Evolutionary conservation across 1,140 invertebrate genomes (phyloP), one percentile per base, ranked within the genome.

Genomic region (Drosophila guanche): DNA sequence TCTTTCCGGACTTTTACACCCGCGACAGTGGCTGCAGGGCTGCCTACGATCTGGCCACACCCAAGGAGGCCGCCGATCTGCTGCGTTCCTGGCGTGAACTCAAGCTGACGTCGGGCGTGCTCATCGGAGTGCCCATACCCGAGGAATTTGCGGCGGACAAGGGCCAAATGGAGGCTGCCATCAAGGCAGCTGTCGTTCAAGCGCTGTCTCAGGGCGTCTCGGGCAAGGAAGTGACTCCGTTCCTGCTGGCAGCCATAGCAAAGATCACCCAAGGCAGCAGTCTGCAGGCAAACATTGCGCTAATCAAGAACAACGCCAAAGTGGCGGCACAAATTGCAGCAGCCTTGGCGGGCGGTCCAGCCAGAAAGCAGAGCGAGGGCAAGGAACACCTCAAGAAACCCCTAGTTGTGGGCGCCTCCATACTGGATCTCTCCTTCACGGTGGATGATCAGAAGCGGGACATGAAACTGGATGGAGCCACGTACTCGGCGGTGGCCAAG

Each of bases 171-270:
- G 94, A 97, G 72, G 79, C 81, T 16, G 95, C 95, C 10, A 97
- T 99, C 80, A 78, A 94, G 50, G 76, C 94, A 70, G 97, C 97
- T 27, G 86, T 98, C n/a, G 66, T 92, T 60, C 93, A 95, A 74
- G 95, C 95, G 10, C 92, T 94, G 47, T 65, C 90, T 5, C 91
- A 92, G 65, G 93, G 93, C n/a, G 94, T 99, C 22, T 86, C 69
- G 12, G 98, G 98, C 3, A 98, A 98, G 92, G 94, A 97, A 79
- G 94, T 99, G 6, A 99, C 98, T 0, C 99, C 99, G 2, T 99
- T 96, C 92, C 92, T 99, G 12, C 92, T 99, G 12, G 92, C 94
- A 12, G 92, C 94, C 84, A 94, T 99, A 7, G 94, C 95, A 57
- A 92, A 95, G 83, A 92, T 97, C 4, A 99, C 98, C 0, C 85